These are phyloP conservation scores for Tetragonisca angustula DNA, from an alignment of 2,888 invertebrate species.

Conservation along the genomic window DNA sequence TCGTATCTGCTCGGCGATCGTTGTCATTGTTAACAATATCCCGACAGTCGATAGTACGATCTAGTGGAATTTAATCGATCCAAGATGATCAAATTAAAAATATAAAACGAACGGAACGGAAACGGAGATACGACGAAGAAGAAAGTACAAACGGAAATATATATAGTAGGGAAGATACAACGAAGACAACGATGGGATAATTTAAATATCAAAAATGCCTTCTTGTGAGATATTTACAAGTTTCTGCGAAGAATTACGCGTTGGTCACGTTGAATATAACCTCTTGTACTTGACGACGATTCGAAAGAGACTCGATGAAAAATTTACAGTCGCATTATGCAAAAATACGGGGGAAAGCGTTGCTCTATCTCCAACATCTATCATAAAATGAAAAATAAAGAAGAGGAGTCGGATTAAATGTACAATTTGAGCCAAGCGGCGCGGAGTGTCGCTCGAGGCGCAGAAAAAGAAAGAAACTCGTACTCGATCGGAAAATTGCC, in stretches of 20 bases:
- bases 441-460: background rate
- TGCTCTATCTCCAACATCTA: background rate
- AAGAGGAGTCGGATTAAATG: background rate
- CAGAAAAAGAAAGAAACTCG: background rate
- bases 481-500: conserved; percentile 10
- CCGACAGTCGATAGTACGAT: too few species aligned
- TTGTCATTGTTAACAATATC: conserved; percentile 34
- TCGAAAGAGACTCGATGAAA: background rate
- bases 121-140: too few species aligned
- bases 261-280: background rate
- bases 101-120: too few species aligned
- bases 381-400: background rate
- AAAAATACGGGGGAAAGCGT: background rate
- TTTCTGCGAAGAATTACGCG: background rate
- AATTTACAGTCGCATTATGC: background rate
- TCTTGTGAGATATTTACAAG: background rate
- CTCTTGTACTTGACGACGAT: conserved; percentile 15
- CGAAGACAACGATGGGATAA: background rate
- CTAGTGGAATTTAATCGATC: background rate
- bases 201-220: background rate
- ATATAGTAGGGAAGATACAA: too few species aligned
- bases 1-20: conserved; percentile 27
- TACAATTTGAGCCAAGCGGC: background rate
- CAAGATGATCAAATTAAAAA: too few species aligned
- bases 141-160: too few species aligned